phyloP scores from a whole-genome alignment of 2,113 vertebrate species.

The Hippolais icterina region DNA sequence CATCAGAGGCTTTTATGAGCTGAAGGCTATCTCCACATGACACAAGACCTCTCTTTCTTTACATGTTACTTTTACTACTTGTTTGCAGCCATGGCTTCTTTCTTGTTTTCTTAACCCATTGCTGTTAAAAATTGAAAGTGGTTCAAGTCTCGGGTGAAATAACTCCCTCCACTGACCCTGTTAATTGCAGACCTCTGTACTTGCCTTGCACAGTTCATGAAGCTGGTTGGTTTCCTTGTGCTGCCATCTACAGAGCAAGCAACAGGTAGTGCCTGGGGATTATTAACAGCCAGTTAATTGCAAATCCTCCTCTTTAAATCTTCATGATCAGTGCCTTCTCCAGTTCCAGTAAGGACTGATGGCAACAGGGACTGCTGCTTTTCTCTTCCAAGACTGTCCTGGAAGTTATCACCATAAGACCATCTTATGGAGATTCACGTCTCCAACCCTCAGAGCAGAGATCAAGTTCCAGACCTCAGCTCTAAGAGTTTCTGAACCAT shows the following conservation, averaged over 20 bases:
- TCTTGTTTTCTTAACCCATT: slow-evolving; percentile 21
- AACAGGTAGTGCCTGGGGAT: background rate
- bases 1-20: background rate
- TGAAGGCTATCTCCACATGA: background rate
- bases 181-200: background rate
- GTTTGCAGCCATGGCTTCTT: background rate
- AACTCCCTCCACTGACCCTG: background rate
- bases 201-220: background rate
- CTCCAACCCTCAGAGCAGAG: background rate
- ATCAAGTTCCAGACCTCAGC: background rate
- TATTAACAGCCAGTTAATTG: background rate
- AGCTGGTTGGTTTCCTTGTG: slow-evolving; percentile 41
- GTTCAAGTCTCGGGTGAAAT: background rate
- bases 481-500: background rate
- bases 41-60: background rate
- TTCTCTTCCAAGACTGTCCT: background rate
- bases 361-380: background rate
- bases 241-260: slow-evolving; percentile 66
- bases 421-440: background rate
- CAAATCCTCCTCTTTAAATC: background rate
- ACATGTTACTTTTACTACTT: background rate
- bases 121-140: slow-evolving; percentile 42
- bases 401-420: background rate
- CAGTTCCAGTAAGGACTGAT: background rate
- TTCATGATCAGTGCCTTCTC: background rate